Evolutionary conservation across 1,140 invertebrate species (phyloP).

Genomic region (Triops cancriformis): DNA sequence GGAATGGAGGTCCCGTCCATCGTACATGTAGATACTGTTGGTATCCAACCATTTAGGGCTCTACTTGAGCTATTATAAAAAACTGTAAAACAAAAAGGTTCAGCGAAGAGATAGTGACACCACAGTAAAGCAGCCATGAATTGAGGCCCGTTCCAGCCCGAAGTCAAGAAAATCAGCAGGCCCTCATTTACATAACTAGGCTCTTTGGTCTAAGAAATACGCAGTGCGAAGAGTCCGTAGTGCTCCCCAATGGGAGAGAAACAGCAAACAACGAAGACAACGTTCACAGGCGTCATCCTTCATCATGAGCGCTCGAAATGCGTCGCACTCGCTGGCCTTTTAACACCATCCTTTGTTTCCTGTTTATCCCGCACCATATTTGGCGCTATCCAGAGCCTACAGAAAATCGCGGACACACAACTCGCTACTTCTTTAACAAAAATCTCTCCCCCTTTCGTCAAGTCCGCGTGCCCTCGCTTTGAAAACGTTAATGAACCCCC

Average conservation of each 20-base stretch:
- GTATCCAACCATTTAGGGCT: neutral
- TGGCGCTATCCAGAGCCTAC: neutral
- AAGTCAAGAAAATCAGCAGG: neutral
- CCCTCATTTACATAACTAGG: conserved; percentile 7
- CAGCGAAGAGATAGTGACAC: neutral
- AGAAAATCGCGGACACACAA: neutral
- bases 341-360: neutral
- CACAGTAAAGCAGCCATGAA: neutral
- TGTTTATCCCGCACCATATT: neutral
- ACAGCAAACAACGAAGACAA: neutral
- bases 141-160: neutral
- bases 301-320: neutral
- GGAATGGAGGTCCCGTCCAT: neutral
- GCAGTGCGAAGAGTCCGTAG: neutral
- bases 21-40: neutral
- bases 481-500: neutral
- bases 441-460: neutral
- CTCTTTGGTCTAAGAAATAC: neutral
- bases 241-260: neutral
- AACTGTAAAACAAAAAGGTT: neutral
- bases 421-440: neutral
- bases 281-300: neutral
- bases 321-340: neutral
- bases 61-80: neutral
- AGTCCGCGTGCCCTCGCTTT: neutral